Conservation (phyloP, 2,797 vertebrate species). For the Todus mexicanus region DNA sequence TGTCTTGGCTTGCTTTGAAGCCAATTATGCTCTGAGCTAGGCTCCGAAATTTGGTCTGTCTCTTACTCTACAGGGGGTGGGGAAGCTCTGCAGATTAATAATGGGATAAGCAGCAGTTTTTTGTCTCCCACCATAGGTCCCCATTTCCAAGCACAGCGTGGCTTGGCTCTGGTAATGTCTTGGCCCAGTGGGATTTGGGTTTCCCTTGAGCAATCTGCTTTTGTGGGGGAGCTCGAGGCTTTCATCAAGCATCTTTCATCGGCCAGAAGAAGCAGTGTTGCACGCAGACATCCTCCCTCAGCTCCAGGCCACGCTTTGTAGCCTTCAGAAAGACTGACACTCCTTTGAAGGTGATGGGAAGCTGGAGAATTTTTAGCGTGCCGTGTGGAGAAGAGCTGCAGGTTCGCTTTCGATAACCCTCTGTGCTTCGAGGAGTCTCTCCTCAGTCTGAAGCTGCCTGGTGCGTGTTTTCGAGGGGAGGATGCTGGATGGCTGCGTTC, state of each 20-base stretch:
- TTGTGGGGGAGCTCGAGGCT: neutral
- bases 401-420: neutral
- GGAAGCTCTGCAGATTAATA: neutral
- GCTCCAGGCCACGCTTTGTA: accelerated
- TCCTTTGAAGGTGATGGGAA: neutral
- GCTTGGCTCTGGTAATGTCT: neutral
- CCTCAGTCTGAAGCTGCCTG: neutral
- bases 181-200: neutral
- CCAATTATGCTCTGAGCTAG: neutral
- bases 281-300: neutral
- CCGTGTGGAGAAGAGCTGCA: neutral
- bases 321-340: neutral
- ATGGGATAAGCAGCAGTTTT: neutral
- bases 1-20: neutral
- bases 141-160: neutral
- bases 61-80: neutral
- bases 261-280: neutral
- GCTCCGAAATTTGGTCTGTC: neutral
- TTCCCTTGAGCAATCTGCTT: neutral
- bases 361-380: neutral
- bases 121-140: neutral
- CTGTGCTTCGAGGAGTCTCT: neutral
- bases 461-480: neutral
- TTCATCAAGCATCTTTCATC: neutral
- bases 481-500: neutral